phyloP scores from a whole-genome alignment of 2,888 invertebrate species.

The Sceliomorpha sp. region DNA sequence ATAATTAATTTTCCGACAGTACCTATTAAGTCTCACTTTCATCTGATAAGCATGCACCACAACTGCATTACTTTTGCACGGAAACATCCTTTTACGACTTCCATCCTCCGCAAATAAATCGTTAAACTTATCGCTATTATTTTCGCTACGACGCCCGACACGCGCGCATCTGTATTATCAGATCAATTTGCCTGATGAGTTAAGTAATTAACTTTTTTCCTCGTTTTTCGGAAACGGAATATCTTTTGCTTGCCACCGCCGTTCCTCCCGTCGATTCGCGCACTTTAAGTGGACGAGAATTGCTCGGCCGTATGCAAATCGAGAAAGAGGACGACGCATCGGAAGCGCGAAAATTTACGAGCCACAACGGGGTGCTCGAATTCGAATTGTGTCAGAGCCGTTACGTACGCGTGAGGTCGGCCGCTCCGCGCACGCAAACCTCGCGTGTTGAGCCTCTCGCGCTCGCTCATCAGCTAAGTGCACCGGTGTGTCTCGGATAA shows the following conservation, averaged over 20 bases:
- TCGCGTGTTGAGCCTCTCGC: slow-evolving; percentile 66
- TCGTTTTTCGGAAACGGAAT: slow-evolving; percentile 21
- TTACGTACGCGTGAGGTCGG: slow-evolving; percentile 48
- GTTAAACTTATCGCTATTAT: slow-evolving; percentile 15
- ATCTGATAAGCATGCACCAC: too few species aligned
- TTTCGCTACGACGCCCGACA: slow-evolving; percentile 19
- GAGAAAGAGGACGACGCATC: slow-evolving; percentile 51
- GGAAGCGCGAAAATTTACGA: slow-evolving; percentile 58
- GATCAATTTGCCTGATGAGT: slow-evolving; percentile 54
- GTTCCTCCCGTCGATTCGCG: slow-evolving; percentile 27
- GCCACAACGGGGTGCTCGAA: slow-evolving; percentile 60
- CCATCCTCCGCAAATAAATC: too few species aligned
- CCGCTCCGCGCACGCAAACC: slow-evolving; percentile 60
- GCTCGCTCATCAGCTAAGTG: slow-evolving; percentile 78
- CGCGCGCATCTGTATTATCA: slow-evolving; percentile 45
- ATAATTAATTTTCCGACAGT: too few species aligned
- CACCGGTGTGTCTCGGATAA: slow-evolving; percentile 69
- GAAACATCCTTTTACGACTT: too few species aligned
- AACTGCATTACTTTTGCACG: too few species aligned
- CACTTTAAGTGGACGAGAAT: slow-evolving; percentile 47
- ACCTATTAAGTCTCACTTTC: too few species aligned
- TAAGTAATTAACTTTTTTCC: slow-evolving; percentile 50
- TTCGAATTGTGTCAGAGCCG: slow-evolving; percentile 57
- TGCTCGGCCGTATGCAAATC: slow-evolving; percentile 49
- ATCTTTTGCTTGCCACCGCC: slow-evolving; percentile 29